phyloP scores from a whole-genome alignment of 2,113 vertebrate species.

The Rhizomys pruinosus region DNA sequence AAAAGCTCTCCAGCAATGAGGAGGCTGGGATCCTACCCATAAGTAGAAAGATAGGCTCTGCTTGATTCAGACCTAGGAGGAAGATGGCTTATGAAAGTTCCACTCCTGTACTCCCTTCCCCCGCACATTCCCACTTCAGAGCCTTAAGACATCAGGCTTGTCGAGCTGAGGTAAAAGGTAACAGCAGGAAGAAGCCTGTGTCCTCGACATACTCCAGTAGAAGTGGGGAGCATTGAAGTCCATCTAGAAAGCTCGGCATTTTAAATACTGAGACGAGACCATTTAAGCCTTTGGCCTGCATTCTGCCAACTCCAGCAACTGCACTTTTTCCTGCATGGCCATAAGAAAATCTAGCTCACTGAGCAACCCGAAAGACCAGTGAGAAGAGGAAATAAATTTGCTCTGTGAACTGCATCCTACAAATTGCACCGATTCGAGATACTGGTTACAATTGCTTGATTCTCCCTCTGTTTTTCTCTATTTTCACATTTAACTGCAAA shows the following conservation, averaged over 20 bases:
- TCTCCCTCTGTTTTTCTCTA: slow-evolving; percentile 38
- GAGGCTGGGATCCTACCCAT: not conserved
- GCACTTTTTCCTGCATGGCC: not conserved
- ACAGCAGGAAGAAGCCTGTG: not conserved
- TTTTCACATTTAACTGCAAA: slow-evolving; percentile 55
- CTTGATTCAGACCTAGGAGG: not conserved
- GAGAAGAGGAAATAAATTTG: slow-evolving; percentile 50
- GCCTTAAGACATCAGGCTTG: not conserved
- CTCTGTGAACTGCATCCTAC: slow-evolving; percentile 26
- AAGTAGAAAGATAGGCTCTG: not conserved
- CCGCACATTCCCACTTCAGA: not conserved
- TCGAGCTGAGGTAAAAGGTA: not conserved
- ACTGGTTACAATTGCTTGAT: not conserved
- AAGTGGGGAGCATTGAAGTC: not conserved
- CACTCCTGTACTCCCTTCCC: not conserved
- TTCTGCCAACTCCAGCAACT: slow-evolving; percentile 3
- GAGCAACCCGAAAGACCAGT: not conserved
- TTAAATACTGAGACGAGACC: slow-evolving; percentile 22
- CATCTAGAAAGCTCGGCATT: not conserved
- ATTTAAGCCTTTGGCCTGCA: not conserved
- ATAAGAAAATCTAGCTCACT: not conserved
- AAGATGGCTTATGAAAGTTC: not conserved
- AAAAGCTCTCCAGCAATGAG: not conserved
- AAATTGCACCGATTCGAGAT: not conserved
- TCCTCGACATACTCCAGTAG: not conserved